Evolutionary conservation across 1,140 invertebrate species (phyloP).

Genomic region (Brachionus rubens): DNA sequence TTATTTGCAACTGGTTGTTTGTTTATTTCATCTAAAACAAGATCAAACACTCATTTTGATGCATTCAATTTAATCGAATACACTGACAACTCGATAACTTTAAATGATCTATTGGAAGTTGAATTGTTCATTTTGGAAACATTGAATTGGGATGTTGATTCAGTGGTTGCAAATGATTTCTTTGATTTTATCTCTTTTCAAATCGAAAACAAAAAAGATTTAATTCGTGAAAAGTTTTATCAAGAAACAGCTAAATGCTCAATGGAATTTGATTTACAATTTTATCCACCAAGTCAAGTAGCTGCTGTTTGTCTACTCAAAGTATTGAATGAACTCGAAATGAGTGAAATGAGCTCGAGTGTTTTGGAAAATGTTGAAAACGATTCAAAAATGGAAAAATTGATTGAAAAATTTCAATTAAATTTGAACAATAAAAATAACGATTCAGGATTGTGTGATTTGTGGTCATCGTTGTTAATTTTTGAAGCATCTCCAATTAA

Average conservation of each 20-base stretch:
- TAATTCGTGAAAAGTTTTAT: not conserved
- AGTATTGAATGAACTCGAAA: not conserved
- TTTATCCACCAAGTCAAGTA: conserved; percentile 20
- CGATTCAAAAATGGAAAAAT: not conserved
- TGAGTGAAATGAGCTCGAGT: not conserved
- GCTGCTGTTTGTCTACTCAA: not conserved
- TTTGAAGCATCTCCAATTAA: not conserved
- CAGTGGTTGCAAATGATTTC: conserved; percentile 5
- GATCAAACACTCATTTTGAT: not conserved
- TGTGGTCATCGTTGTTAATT: conserved; percentile 1
- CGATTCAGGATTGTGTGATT: not conserved
- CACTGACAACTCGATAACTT: conserved; percentile 15
- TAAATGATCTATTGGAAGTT: not conserved
- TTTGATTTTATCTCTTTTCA: not conserved
- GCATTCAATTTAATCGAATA: conserved; percentile 14
- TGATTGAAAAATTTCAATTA: not conserved
- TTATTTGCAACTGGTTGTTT: conserved; percentile 20
- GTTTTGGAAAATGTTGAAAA: not conserved
- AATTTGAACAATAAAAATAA: not conserved
- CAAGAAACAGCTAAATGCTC: not conserved
- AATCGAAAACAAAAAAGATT: not conserved
- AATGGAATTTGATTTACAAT: conserved; percentile 8
- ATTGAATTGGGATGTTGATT: conserved; percentile 14
- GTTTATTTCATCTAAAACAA: conserved; percentile 3
- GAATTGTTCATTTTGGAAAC: conserved; percentile 20